Conservation (phyloP, 2,797 vertebrate genomes). For the Danio aesculapii region DNA sequence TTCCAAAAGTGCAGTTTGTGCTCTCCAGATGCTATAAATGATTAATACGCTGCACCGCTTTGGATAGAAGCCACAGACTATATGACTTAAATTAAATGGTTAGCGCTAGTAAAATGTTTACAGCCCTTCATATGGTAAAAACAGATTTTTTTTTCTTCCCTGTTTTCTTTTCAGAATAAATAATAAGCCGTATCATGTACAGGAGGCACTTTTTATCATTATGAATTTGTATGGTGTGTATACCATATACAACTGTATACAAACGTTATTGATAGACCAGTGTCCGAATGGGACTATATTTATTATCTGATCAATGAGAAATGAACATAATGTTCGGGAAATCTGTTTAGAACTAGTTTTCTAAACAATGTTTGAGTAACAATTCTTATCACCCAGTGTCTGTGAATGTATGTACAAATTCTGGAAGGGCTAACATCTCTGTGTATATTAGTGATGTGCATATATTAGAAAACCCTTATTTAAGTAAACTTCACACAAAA, state of each 20-base stretch:
- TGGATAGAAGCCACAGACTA: slow-evolving; percentile 58
- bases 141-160: slow-evolving; percentile 67
- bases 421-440: too few species aligned
- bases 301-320: not conserved
- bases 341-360: not conserved
- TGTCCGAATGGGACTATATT: slow-evolving; percentile 66
- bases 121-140: slow-evolving; percentile 79
- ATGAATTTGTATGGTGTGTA: slow-evolving; percentile 77
- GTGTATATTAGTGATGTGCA: too few species aligned
- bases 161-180: slow-evolving; percentile 65
- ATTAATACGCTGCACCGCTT: slow-evolving; percentile 57
- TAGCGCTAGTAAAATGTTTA: slow-evolving; percentile 72
- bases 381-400: not conserved
- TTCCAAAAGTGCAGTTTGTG: slow-evolving; percentile 48
- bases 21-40: slow-evolving; percentile 60
- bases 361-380: not conserved
- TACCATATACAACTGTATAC: too few species aligned
- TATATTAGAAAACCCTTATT: too few species aligned
- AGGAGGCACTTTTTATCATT: slow-evolving; percentile 80
- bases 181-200: slow-evolving; percentile 76
- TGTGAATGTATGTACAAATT: not conserved
- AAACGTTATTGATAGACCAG: slow-evolving; percentile 84
- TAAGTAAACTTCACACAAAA: too few species aligned
- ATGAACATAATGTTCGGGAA: not conserved
- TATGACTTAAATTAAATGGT: slow-evolving; percentile 65